These are phyloP conservation scores for Cheilosia variabilis DNA, from an alignment of 2,888 invertebrate species.

Conservation along the genomic window DNA sequence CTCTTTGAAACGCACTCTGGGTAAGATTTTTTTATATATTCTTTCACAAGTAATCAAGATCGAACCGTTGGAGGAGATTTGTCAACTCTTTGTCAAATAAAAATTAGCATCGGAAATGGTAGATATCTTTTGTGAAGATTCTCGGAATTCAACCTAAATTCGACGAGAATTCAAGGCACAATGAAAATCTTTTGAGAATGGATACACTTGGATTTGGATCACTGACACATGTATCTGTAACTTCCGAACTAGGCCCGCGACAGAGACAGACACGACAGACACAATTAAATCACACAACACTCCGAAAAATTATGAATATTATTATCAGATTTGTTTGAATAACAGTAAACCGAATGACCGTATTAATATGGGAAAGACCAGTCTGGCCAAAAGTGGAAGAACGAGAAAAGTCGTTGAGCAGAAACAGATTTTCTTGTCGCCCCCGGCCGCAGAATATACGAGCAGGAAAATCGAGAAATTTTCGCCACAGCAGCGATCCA, in stretches of 20 bases:
- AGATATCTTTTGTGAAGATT: conserved; percentile 12
- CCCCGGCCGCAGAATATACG: neutral
- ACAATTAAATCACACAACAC: conserved; percentile 23
- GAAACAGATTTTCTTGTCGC: conserved; percentile 6
- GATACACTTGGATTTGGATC: conserved; percentile 16
- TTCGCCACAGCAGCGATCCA: conserved; percentile 18
- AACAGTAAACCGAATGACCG: conserved; percentile 74
- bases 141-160: conserved; percentile 19
- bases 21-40: neutral
- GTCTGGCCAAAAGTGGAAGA: conserved; percentile 41
- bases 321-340: conserved; percentile 44
- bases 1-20: neutral
- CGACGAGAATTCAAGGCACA: conserved; percentile 13
- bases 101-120: conserved; percentile 19
- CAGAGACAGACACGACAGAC: conserved; percentile 21
- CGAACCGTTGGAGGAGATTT: conserved; percentile 18
- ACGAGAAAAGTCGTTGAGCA: conserved; percentile 25
- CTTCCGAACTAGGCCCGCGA: conserved; percentile 30
- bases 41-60: neutral
- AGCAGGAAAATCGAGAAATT: conserved; percentile 33
- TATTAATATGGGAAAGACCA: conserved; percentile 51
- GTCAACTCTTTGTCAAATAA: neutral
- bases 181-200: conserved; percentile 7
- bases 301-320: conserved; percentile 56
- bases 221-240: conserved; percentile 7